Base-by-base conservation (phyloP, 2,113 vertebrate species). In the Melospiza melodia region DNA sequence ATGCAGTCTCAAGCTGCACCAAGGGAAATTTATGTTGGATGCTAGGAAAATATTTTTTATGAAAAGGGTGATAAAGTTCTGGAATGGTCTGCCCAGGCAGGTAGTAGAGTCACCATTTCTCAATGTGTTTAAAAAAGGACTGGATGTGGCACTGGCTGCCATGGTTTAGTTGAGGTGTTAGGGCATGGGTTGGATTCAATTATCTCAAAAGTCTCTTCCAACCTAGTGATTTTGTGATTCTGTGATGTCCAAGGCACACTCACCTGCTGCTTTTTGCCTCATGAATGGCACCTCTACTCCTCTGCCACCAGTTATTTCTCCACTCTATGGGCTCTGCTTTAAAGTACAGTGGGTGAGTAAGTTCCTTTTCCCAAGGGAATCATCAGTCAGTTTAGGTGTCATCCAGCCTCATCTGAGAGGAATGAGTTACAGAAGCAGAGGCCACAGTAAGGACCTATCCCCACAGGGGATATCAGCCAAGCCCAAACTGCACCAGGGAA, bases 141-240 rank as follows among this genome's bases (percentile, higher is more conserved):
- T 51, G 46, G 44, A 33, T 51, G 7, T 12, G 35, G 46, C 58
- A 51, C 28, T 41, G 0, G 0, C 10, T 51, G 35, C 30, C 23
- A 10, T n/a, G 35, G 23, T 63, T 21, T 63, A 17, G 30, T 52
- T 63, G 35, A 63, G 30, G 5, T 51, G 7, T 15, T 39, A 5
- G 28, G 44, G 22, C 10, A 61, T n/a, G 17, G 8, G 16, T 22
- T 52, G 23, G 13, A 63, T 35, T 63, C 0, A 2, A 41, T 51
- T 23, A 28, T 52, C 59, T 63, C 51, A 1, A 22, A 51, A 22
- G 28, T 52, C 30, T 41, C 46, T 78, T 63, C 23, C 46, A 63
- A 13, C 18, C 2, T 10, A 6, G 23, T 25, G n/a, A 46, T 66
- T 46, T 22, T 44, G n/a, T 37, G 27, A 46, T 46, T 59, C 37